A percentile compares a stretch with the other conserved stretches of the same genome.
Conservation (phyloP, 2,113 vertebrate species). For the Hypomesus transpacificus region DNA sequence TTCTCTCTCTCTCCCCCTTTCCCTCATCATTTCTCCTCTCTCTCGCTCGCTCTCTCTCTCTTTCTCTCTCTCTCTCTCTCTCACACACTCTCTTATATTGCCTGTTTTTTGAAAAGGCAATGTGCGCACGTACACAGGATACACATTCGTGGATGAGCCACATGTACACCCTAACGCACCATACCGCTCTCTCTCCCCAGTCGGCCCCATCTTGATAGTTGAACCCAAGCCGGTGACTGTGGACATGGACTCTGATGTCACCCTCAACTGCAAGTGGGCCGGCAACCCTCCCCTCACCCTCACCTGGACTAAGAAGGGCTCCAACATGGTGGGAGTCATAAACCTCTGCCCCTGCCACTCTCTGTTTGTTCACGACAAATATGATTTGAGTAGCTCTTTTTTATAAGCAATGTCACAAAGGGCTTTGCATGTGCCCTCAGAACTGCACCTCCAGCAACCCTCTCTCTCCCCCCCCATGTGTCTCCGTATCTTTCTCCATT, state of each 20-base stretch:
- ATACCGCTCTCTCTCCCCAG: slow-evolving; percentile 7
- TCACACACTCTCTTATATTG: background rate
- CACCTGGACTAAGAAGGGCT: slow-evolving; percentile 97
- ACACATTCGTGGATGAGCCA: no score
- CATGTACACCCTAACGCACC: background rate
- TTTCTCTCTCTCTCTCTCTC: background rate
- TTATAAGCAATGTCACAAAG: no score
- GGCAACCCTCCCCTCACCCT: slow-evolving; percentile 95
- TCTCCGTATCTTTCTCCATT: background rate
- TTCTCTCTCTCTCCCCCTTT: background rate
- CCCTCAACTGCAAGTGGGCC: slow-evolving; percentile 90
- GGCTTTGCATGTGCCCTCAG: slow-evolving; percentile 37
- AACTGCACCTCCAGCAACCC: slow-evolving; percentile 81
- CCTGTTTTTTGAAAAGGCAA: background rate
- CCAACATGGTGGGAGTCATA: slow-evolving; percentile 83
- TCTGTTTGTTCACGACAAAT: background rate
- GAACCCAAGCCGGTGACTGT: slow-evolving; percentile 89
- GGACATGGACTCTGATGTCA: slow-evolving; percentile 87
- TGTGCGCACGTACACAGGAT: no score
- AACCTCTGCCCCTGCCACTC: background rate
- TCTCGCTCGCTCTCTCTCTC: background rate
- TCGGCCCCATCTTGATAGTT: slow-evolving; percentile 83
- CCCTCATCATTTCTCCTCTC: background rate
- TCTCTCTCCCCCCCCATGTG: slow-evolving; percentile 28
- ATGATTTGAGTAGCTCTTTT: no score